Evolutionary conservation across 2,113 vertebrate genomes (phyloP).

Genomic region (Rhinichthys klamathensis): DNA sequence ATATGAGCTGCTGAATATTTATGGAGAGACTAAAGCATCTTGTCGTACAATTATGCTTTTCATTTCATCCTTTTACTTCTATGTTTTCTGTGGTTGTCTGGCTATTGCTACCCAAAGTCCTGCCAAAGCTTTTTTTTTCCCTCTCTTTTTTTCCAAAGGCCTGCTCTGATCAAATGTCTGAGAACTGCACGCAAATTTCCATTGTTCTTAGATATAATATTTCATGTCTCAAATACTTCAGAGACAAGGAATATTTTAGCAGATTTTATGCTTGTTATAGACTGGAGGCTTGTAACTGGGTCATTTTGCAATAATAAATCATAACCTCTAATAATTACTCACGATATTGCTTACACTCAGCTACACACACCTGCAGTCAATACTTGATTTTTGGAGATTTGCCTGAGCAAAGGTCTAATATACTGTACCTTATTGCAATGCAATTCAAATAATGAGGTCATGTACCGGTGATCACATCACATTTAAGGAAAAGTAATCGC

Average conservation of each 20-base stretch:
- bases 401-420: background rate
- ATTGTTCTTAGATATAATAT: slow-evolving; percentile 61
- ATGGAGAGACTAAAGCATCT: slow-evolving; percentile 33
- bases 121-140: slow-evolving; percentile 54
- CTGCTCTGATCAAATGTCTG: slow-evolving; percentile 64
- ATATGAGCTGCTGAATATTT: slow-evolving; percentile 37
- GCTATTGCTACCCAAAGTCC: slow-evolving; percentile 52
- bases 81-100: slow-evolving; percentile 56
- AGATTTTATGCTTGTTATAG: slow-evolving; percentile 40
- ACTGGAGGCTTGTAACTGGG: slow-evolving; percentile 23
- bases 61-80: slow-evolving; percentile 59
- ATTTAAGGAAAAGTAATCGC: slow-evolving; percentile 4
- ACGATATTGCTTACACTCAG: background rate
- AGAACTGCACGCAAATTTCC: slow-evolving; percentile 58
- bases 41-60: slow-evolving; percentile 56
- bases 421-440: background rate
- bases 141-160: slow-evolving; percentile 38
- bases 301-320: slow-evolving; percentile 48
- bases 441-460: slow-evolving; percentile 2
- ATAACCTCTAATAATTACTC: slow-evolving; percentile 36
- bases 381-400: slow-evolving; percentile 21
- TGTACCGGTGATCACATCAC: background rate
- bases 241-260: slow-evolving; percentile 53
- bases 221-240: slow-evolving; percentile 65
- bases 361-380: slow-evolving; percentile 12